phyloP scores from a whole-genome alignment of 2,888 invertebrate species.

The Priocnemis perturbator region DNA sequence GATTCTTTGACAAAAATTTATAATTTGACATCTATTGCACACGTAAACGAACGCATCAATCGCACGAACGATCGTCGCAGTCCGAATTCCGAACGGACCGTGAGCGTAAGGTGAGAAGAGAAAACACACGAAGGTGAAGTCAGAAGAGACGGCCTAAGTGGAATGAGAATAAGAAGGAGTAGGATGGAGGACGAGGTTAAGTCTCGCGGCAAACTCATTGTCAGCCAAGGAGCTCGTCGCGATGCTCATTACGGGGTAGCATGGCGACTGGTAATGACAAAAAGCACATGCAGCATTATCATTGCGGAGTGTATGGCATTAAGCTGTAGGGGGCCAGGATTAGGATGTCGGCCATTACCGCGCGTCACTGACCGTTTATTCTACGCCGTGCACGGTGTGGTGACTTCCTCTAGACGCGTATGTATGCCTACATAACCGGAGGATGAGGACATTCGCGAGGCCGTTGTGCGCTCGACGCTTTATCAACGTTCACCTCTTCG shows the following conservation, averaged over 20 bases:
- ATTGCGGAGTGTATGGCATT: conserved; percentile 69
- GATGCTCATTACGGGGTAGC: conserved; percentile 63
- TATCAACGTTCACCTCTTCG: conserved; percentile 34
- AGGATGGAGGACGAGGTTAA: conserved; percentile 9
- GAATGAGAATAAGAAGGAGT: neutral
- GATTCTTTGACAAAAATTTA: no score
- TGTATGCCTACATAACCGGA: conserved; percentile 63
- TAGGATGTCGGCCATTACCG: conserved; percentile 75
- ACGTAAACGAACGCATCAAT: no score
- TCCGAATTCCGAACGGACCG: no score
- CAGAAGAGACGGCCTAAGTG: neutral
- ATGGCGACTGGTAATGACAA: conserved; percentile 66
- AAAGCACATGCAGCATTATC: conserved; percentile 71
- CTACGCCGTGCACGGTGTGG: conserved; percentile 67
- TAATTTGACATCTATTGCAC: no score
- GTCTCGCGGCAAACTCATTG: conserved; percentile 21
- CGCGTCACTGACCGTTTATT: conserved; percentile 74
- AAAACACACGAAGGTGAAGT: neutral
- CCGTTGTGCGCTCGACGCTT: conserved; percentile 29
- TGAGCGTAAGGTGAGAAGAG: no score
- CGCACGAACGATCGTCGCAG: no score
- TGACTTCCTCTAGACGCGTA: conserved; percentile 72
- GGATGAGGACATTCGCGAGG: conserved; percentile 66
- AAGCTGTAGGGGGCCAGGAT: conserved; percentile 74
- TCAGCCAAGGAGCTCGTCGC: conserved; percentile 45